These are phyloP conservation scores for Cyanoderma ruficeps DNA, from an alignment of 2,113 vertebrate species.

Conservation along the genomic window DNA sequence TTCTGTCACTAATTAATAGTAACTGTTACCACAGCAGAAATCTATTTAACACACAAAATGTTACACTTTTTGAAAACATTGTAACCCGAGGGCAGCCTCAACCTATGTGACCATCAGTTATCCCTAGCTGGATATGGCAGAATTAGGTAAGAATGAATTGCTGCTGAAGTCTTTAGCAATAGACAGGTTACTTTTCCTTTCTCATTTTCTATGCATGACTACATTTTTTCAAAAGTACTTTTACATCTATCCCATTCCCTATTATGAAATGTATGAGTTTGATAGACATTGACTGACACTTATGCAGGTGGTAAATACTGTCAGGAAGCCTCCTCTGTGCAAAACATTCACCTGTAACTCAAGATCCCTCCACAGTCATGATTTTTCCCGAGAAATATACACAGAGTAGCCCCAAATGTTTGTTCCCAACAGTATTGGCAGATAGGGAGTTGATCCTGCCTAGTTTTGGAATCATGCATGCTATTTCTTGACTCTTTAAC, in stretches of 20 bases:
- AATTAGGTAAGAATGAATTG: neutral
- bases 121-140: neutral
- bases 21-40: neutral
- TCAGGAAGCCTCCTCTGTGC: neutral
- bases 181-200: neutral
- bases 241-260: neutral
- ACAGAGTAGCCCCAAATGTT: neutral
- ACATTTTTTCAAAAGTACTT: neutral
- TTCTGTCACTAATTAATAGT: neutral
- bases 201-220: neutral
- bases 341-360: neutral
- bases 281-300: neutral
- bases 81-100: neutral
- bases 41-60: neutral
- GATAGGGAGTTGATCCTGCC: neutral
- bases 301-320: slow-evolving; percentile 1
- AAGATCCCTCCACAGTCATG: neutral
- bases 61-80: neutral
- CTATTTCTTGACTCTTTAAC: neutral
- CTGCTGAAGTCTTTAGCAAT: neutral
- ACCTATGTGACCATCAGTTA: neutral
- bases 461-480: neutral
- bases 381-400: neutral
- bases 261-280: neutral
- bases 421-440: neutral